Conservation (phyloP, 1,140 invertebrate genomes). For the Adoxophyes honmai region DNA sequence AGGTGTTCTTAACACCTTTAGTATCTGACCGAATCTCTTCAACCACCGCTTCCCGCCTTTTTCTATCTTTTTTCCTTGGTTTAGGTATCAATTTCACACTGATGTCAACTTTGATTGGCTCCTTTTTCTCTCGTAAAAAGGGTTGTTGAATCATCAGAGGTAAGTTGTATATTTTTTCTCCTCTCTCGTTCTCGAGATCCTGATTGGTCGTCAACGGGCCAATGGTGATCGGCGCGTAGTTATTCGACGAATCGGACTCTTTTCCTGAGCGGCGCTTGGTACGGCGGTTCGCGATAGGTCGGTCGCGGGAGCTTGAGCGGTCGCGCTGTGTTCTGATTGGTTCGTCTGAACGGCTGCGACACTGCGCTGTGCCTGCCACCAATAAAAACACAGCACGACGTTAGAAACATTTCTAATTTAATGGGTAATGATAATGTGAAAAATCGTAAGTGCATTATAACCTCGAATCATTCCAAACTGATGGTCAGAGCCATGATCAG, state of each 20-base stretch:
- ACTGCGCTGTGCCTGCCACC: slow-evolving; percentile 73
- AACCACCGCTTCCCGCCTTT: slow-evolving; percentile 48
- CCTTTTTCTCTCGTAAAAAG: slow-evolving; percentile 85
- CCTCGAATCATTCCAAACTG: neutral
- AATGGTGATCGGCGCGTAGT: slow-evolving; percentile 74
- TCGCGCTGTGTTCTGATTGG: slow-evolving; percentile 76
- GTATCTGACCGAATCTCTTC: slow-evolving; percentile 57
- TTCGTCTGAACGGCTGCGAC: slow-evolving; percentile 72
- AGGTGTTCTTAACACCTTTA: slow-evolving; percentile 54
- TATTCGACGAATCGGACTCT: slow-evolving; percentile 80
- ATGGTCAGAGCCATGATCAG: neutral
- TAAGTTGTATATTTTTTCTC: slow-evolving; percentile 73
- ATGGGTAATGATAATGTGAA: slow-evolving; percentile 55
- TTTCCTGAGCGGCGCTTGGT: slow-evolving; percentile 65
- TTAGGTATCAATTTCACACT: slow-evolving; percentile 87
- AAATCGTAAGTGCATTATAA: slow-evolving; percentile 21
- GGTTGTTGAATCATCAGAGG: slow-evolving; percentile 79
- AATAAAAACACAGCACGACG: slow-evolving; percentile 77
- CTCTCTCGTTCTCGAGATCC: slow-evolving; percentile 68
- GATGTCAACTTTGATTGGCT: slow-evolving; percentile 87
- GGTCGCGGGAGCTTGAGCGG: slow-evolving; percentile 56
- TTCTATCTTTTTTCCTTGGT: slow-evolving; percentile 69
- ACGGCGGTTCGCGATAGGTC: slow-evolving; percentile 44
- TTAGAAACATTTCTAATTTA: slow-evolving; percentile 44
- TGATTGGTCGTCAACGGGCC: slow-evolving; percentile 74